These are phyloP conservation scores for Papilio machaon DNA, from an alignment of 1,140 invertebrate species.

Conservation along the genomic window DNA sequence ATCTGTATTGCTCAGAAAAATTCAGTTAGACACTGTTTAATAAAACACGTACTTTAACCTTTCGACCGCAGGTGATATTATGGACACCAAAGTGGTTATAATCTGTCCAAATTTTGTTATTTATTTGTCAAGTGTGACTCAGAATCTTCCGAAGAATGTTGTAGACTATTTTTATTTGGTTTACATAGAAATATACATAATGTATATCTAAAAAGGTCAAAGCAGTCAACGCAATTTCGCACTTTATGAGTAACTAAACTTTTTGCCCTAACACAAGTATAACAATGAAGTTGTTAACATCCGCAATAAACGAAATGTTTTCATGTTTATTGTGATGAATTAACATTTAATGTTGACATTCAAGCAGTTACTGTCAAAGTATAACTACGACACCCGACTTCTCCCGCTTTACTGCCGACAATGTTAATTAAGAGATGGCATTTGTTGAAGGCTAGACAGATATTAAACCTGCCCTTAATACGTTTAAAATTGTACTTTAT, in stretches of 20 bases:
- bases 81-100: no score
- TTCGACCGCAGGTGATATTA: no score
- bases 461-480: not conserved
- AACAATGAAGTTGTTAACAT: slow-evolving; percentile 4
- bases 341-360: slow-evolving; percentile 26
- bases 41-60: no score
- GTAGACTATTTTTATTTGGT: no score
- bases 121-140: no score
- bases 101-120: no score
- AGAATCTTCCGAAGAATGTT: no score
- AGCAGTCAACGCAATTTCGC: not conserved
- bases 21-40: no score
- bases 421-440: slow-evolving; percentile 19
- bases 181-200: no score
- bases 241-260: not conserved
- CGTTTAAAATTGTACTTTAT: not conserved
- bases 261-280: not conserved
- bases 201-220: not conserved
- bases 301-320: not conserved
- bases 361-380: slow-evolving; percentile 10
- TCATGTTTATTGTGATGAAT: slow-evolving; percentile 28
- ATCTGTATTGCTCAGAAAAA: no score
- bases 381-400: slow-evolving; percentile 3
- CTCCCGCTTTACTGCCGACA: slow-evolving; percentile 8
- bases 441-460: slow-evolving; percentile 8